Evolutionary conservation across 2,113 vertebrate genomes (phyloP).

Genomic region (Mormyrus iriodes): DNA sequence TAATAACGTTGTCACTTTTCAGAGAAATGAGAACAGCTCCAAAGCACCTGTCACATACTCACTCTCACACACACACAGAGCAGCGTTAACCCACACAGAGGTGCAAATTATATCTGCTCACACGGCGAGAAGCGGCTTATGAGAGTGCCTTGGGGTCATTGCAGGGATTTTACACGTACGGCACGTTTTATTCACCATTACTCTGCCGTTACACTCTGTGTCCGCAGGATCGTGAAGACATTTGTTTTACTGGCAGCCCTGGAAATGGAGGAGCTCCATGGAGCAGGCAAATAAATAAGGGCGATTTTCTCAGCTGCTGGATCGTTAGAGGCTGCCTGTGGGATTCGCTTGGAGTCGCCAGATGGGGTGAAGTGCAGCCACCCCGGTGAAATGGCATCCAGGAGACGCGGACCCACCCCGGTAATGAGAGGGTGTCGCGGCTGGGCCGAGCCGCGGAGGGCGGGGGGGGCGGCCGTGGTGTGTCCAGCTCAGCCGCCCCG

Average conservation of each 20-base stretch:
- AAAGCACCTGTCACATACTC: neutral
- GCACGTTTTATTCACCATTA: neutral
- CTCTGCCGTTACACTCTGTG: neutral
- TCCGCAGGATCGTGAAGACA: neutral
- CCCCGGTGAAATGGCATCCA: slow-evolving; percentile 41
- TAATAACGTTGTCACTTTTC: neutral
- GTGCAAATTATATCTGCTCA: neutral
- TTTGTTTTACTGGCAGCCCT: neutral
- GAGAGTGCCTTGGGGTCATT: neutral
- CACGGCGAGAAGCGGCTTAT: neutral
- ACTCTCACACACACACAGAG: neutral
- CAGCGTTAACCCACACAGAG: neutral
- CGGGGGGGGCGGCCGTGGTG: slow-evolving; percentile 49
- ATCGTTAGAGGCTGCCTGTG: neutral
- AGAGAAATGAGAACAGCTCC: neutral
- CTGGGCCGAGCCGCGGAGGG: neutral
- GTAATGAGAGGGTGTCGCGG: neutral
- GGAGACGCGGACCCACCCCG: neutral
- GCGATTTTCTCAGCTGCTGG: neutral
- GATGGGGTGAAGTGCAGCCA: slow-evolving; percentile 46
- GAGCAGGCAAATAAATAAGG: neutral
- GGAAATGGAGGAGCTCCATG: neutral
- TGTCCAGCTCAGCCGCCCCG: slow-evolving; percentile 62
- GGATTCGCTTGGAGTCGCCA: neutral
- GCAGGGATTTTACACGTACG: neutral